Evolutionary conservation across 2,888 invertebrate species (phyloP).

Genomic region (Cosmorhoe ocellata): DNA sequence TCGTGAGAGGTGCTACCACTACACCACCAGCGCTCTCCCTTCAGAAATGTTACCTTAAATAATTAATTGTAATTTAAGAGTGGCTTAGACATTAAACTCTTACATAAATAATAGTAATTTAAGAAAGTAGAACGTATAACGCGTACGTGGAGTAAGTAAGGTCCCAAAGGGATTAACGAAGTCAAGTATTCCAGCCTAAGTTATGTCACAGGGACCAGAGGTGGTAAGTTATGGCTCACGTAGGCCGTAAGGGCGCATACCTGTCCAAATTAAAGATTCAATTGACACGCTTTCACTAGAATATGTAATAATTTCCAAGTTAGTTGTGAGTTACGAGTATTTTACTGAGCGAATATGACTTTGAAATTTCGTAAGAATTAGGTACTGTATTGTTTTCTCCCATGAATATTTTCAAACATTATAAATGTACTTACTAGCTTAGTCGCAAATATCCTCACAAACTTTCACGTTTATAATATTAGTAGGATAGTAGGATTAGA

Average conservation of each 20-base stretch:
- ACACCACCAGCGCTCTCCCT: no score
- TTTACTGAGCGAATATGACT: no score
- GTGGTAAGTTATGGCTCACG: conserved; percentile 4
- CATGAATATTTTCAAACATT: no score
- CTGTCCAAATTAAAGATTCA: conserved; percentile 20
- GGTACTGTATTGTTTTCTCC: no score
- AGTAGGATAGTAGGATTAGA: no score
- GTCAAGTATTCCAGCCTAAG: conserved; percentile 7
- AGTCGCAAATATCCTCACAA: no score
- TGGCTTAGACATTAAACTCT: not conserved
- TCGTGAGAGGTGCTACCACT: no score
- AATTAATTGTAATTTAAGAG: not conserved
- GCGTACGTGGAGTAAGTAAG: conserved; percentile 8
- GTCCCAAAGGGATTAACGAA: conserved; percentile 10
- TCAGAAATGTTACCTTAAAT: no score
- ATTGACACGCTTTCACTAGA: conserved; percentile 10
- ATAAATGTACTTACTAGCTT: no score
- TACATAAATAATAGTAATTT: conserved; percentile 8
- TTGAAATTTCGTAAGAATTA: no score
- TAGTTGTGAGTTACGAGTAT: no score
- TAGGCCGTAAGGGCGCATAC: conserved; percentile 5
- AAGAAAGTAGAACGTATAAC: not conserved
- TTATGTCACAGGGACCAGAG: conserved; percentile 1
- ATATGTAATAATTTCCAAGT: not conserved
- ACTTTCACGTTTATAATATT: no score